A percentile compares a stretch with the other conserved stretches of the same genome.
Evolutionary conservation across 2,888 invertebrate species (phyloP).

Genomic region (Cataglyphis livida): DNA sequence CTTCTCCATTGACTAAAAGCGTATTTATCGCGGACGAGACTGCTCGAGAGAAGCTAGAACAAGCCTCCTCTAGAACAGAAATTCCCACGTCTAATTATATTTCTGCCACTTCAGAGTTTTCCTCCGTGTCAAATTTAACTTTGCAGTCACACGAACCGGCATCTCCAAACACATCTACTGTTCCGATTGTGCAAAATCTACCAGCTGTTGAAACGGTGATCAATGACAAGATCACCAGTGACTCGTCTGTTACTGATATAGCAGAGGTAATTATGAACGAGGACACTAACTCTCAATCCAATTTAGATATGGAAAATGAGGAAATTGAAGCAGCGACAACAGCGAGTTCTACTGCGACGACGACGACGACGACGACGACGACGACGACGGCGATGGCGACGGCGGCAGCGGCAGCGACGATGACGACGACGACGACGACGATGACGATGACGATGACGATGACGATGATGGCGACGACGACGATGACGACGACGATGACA

Average conservation of each 20-base stretch:
- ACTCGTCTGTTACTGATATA: constrained; percentile 74
- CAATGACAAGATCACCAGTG: constrained; percentile 47
- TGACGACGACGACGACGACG: neutral
- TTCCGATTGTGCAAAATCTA: constrained; percentile 64
- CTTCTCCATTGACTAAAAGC: constrained; percentile 67
- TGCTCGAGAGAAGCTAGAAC: constrained; percentile 85
- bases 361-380: neutral
- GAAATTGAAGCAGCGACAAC: constrained; percentile 67
- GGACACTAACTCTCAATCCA: constrained; percentile 84
- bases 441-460: constrained; percentile 1
- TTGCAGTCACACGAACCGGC: constrained; percentile 67
- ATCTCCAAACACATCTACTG: neutral
- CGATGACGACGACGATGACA: neutral
- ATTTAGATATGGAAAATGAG: constrained; percentile 81
- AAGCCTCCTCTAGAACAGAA: constrained; percentile 87
- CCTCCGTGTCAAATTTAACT: constrained; percentile 64
- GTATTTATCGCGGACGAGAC: constrained; percentile 62
- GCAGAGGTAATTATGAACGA: constrained; percentile 84
- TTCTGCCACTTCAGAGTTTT: constrained; percentile 74
- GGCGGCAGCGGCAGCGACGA: neutral
- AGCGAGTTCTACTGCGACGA: neutral
- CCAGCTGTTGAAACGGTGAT: constrained; percentile 39
- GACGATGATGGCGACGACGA: neutral
- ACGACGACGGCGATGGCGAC: neutral
- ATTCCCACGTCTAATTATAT: constrained; percentile 83